phyloP scores from a whole-genome alignment of 2,797 vertebrate species.

The Enteromius fasciolatus region DNA sequence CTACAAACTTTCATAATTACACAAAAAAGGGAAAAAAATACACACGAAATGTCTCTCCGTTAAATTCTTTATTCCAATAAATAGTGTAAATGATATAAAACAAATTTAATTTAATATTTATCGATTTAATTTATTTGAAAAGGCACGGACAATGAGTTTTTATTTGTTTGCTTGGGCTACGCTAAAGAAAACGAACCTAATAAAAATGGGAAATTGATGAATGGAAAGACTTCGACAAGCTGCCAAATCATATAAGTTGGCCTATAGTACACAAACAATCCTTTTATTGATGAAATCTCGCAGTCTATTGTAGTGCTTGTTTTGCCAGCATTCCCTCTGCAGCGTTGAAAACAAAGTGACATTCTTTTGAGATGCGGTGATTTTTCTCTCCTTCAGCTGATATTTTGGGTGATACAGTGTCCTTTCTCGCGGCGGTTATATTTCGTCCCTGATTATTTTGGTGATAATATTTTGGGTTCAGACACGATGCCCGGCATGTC shows the following conservation, averaged over 20 bases:
- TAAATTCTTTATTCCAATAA: conserved; percentile 49
- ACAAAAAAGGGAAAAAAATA: not conserved
- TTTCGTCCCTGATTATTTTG: conserved; percentile 63
- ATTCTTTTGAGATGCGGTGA: conserved; percentile 70
- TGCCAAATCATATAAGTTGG: conserved; percentile 47
- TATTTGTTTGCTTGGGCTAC: not conserved
- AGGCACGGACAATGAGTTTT: not conserved
- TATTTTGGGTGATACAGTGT: conserved; percentile 58
- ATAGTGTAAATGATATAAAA: conserved; percentile 51
- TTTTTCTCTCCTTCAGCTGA: conserved; percentile 65
- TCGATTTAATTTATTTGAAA: not conserved
- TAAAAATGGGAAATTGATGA: not conserved
- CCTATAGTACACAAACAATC: conserved; percentile 49
- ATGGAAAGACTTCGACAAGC: conserved; percentile 37
- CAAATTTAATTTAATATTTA: not conserved
- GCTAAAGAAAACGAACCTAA: conserved; percentile 2
- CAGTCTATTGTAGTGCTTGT: conserved; percentile 63
- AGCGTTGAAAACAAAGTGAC: conserved; percentile 60
- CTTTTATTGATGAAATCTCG: conserved; percentile 66
- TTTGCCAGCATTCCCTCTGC: conserved; percentile 69
- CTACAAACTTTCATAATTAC: conserved; percentile 48
- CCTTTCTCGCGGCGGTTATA: conserved; percentile 55
- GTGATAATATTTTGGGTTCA: conserved; percentile 68
- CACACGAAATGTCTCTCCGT: conserved; percentile 9
- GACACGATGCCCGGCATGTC: conserved; percentile 32